Percentiles rank a stretch among this genome's conserved stretches.
Evolutionary conservation across 92 coral and sea anemone genomes (phyloP).

Genomic region (Chrysogorgia sp.): DNA sequence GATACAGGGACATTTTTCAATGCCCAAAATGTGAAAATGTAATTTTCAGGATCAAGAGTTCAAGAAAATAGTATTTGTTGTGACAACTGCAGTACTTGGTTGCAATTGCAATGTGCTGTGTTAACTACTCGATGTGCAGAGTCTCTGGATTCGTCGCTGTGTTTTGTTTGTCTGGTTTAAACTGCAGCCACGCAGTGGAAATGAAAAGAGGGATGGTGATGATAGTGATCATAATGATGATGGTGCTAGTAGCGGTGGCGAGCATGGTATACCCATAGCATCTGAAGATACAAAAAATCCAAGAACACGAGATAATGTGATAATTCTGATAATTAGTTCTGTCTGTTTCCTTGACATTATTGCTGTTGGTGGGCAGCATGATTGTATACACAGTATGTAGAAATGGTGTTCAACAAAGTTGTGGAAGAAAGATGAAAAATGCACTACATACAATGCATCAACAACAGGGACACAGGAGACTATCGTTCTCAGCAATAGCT

Average conservation of each 20-base stretch:
- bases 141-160: conserved; percentile 18
- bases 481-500: conserved; percentile 2
- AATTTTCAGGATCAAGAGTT: conserved; percentile 40
- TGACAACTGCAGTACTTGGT: conserved; percentile 31
- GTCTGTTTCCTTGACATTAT: conserved; percentile 26
- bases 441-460: conserved; percentile 32
- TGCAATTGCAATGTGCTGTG: conserved; percentile 33
- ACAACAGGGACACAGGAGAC: conserved; percentile 36
- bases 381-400: conserved; percentile 61
- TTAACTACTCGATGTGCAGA: conserved; percentile 5
- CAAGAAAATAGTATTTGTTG: conserved; percentile 33
- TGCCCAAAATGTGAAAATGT: conserved; percentile 63
- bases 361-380: too few relatives aligned
- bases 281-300: not conserved
- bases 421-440: conserved; percentile 9
- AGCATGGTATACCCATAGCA: too few relatives aligned
- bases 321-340: too few relatives aligned
- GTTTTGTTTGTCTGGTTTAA: conserved; percentile 12
- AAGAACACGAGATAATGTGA: conserved; percentile 57
- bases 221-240: too few relatives aligned
- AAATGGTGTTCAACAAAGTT: conserved; percentile 46
- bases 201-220: not conserved
- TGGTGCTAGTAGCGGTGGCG: too few relatives aligned
- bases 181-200: not conserved
- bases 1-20: conserved; percentile 63